Conservation (phyloP, 2,797 vertebrate genomes). For the Squalus acanthias region DNA sequence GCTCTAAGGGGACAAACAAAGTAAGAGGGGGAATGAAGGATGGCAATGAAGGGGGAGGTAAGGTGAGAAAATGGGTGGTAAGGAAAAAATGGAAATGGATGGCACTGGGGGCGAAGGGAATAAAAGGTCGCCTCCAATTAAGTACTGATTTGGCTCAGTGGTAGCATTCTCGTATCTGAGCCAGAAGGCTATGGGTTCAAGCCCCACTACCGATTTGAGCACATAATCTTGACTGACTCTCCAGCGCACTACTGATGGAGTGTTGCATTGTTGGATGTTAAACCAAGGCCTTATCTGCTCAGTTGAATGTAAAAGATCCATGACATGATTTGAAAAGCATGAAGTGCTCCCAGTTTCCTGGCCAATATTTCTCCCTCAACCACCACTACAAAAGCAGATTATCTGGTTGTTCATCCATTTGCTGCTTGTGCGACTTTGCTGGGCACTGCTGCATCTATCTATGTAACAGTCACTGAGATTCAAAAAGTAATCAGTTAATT, state of each 20-base stretch:
- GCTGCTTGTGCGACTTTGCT: no score
- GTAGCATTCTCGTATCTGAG: not conserved
- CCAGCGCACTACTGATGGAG: not conserved
- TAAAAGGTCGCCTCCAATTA: not conserved
- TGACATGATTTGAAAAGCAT: not conserved
- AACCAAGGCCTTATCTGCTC: not conserved
- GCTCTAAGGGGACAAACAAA: no score
- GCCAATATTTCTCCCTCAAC: not conserved
- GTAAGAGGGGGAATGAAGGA: no score
- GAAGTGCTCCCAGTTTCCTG: not conserved
- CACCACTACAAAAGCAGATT: no score
- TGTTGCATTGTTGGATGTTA: not conserved
- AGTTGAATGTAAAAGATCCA: not conserved
- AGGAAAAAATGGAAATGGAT: not conserved
- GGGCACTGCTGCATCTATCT: no score
- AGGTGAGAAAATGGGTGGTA: not conserved
- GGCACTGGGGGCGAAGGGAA: not conserved
- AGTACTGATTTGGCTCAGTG: not conserved
- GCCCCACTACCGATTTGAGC: not conserved
- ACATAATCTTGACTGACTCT: not conserved
- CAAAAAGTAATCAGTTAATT: no score
- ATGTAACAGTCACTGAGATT: no score
- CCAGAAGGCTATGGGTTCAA: not conserved
- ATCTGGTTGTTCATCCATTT: no score
- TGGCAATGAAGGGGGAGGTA: no score